Percentiles rank a stretch among this genome's conserved stretches.
phyloP scores from a whole-genome alignment of 2,113 vertebrate species.

The Tapirus terrestris region DNA sequence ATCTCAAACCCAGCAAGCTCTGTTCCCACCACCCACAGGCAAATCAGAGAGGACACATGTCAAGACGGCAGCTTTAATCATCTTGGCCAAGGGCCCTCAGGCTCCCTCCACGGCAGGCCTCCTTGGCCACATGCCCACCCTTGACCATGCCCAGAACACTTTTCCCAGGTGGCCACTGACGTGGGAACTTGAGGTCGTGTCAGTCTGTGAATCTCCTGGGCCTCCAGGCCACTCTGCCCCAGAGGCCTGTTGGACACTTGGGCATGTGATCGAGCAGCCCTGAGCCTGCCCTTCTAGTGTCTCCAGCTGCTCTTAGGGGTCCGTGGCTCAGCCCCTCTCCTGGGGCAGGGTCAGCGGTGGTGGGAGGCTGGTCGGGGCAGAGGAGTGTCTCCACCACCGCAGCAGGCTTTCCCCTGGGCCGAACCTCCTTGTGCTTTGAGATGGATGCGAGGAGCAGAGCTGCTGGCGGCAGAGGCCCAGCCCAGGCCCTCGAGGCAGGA shows the following conservation, averaged over 20 bases:
- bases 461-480: neutral
- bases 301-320: neutral
- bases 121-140: neutral
- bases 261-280: neutral
- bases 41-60: constrained; percentile 43
- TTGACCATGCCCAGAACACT: neutral
- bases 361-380: neutral
- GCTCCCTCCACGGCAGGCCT: neutral
- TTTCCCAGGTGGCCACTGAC: neutral
- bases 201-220: neutral
- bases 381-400: constrained; percentile 41
- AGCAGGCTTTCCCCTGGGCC: constrained; percentile 25
- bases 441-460: constrained; percentile 21
- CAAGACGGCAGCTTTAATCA: constrained; percentile 77
- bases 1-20: neutral
- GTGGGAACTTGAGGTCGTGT: constrained; percentile 6
- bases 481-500: constrained; percentile 3
- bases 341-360: neutral
- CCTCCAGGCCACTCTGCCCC: neutral
- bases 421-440: constrained; percentile 71
- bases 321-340: neutral
- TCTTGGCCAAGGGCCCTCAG: neutral
- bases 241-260: neutral
- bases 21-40: neutral
- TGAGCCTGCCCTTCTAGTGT: neutral